Evolutionary conservation across 2,888 invertebrate species (phyloP).

Genomic region (Spialia ferax): DNA sequence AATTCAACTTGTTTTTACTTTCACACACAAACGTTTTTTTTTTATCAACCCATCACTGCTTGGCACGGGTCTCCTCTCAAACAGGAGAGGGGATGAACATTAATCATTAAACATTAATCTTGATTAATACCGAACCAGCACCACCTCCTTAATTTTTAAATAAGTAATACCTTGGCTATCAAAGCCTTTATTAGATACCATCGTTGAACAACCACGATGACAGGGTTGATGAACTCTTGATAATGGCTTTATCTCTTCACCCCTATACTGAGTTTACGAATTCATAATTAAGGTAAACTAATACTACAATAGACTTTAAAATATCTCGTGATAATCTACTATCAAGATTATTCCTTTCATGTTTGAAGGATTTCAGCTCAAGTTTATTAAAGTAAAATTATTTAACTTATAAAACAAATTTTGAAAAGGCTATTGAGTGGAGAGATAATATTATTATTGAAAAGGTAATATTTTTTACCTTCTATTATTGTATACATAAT

Average conservation of each 20-base stretch:
- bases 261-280: conserved; percentile 9
- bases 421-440: too few relatives aligned
- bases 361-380: neutral
- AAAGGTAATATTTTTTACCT: too few relatives aligned
- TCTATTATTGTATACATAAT: too few relatives aligned
- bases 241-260: conserved; percentile 25
- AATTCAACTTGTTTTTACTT: too few relatives aligned
- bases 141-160: neutral
- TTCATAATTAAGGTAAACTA: neutral
- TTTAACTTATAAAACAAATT: neutral
- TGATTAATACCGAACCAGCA: neutral
- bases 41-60: too few relatives aligned
- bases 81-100: too few relatives aligned
- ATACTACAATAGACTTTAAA: neutral
- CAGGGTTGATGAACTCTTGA: conserved; percentile 22
- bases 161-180: neutral
- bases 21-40: too few relatives aligned
- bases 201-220: neutral
- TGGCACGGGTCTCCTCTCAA: too few relatives aligned
- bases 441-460: too few relatives aligned
- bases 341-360: conserved; percentile 2
- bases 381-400: neutral
- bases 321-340: neutral
- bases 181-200: neutral
- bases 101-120: neutral